A percentile compares a stretch with the other conserved stretches of the same genome.
phyloP scores from a whole-genome alignment of 2,113 vertebrate species.

The Nettapus auritus region DNA sequence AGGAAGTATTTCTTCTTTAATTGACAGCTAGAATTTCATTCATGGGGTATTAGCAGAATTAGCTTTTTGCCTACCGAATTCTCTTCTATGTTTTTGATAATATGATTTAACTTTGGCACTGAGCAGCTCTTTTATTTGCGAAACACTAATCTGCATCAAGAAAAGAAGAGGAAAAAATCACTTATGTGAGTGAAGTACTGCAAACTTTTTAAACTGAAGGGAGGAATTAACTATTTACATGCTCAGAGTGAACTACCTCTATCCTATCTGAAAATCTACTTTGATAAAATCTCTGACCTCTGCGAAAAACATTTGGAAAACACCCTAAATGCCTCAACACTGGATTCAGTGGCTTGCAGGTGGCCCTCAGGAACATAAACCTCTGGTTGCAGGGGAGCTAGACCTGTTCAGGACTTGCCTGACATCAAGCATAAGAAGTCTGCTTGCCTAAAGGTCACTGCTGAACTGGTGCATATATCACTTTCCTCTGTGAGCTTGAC shows the following conservation, averaged over 20 bases:
- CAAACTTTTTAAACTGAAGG: not conserved
- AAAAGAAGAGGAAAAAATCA: slow-evolving; percentile 5
- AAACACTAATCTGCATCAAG: not conserved
- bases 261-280: not conserved
- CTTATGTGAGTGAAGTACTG: not conserved
- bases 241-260: not conserved
- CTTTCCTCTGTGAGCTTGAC: not conserved
- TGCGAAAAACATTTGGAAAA: not conserved
- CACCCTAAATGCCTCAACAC: not conserved
- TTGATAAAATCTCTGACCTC: not conserved
- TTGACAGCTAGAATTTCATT: not conserved
- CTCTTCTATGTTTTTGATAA: not conserved
- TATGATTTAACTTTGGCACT: not conserved
- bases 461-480: not conserved
- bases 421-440: not conserved
- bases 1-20: slow-evolving; percentile 49
- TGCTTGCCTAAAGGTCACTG: not conserved
- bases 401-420: not conserved
- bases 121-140: not conserved
- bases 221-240: not conserved
- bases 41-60: slow-evolving; percentile 11
- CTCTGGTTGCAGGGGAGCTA: not conserved
- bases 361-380: not conserved
- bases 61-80: slow-evolving; percentile 23
- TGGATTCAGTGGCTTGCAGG: not conserved